phyloP scores from a whole-genome alignment of 2,113 vertebrate species.

The Leptocoma aspasia region DNA sequence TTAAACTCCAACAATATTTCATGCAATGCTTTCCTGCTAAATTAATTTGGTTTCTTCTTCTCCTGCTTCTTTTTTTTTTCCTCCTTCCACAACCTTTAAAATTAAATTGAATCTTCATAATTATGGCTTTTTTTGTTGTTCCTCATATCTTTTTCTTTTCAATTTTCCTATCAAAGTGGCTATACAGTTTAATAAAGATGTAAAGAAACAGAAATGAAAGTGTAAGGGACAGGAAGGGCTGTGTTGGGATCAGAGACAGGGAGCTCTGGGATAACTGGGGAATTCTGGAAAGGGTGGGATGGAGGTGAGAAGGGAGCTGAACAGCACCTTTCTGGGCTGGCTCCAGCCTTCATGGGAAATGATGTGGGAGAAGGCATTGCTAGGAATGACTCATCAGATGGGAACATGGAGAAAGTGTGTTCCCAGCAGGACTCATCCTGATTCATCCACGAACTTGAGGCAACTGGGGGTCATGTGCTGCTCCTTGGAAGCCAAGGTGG shows the following conservation, averaged over 20 bases:
- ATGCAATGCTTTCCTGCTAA: slow-evolving; percentile 83
- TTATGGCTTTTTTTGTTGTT: slow-evolving; percentile 79
- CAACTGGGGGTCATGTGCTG: background rate
- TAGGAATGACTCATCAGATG: background rate
- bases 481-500: rapidly evolving
- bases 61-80: slow-evolving; percentile 76
- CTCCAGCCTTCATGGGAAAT: background rate
- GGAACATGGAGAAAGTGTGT: background rate
- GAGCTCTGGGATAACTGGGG: slow-evolving; percentile 5
- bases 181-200: slow-evolving; percentile 80
- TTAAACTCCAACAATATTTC: slow-evolving; percentile 87
- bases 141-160: slow-evolving; percentile 78
- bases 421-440: background rate
- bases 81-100: slow-evolving; percentile 78
- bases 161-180: slow-evolving; percentile 82
- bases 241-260: slow-evolving; percentile 48
- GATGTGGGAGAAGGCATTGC: background rate
- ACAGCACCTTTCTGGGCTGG: background rate
- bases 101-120: slow-evolving; percentile 84
- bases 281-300: slow-evolving; percentile 17
- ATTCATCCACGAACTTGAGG: background rate
- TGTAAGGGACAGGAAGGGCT: slow-evolving; percentile 70
- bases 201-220: slow-evolving; percentile 78
- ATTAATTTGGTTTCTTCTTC: slow-evolving; percentile 82
- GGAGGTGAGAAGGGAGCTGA: background rate